Evolutionary conservation across 1,140 invertebrate genomes (phyloP), one percentile per base, ranked within the genome.

Genomic region (Nautilus pompilius): DNA sequence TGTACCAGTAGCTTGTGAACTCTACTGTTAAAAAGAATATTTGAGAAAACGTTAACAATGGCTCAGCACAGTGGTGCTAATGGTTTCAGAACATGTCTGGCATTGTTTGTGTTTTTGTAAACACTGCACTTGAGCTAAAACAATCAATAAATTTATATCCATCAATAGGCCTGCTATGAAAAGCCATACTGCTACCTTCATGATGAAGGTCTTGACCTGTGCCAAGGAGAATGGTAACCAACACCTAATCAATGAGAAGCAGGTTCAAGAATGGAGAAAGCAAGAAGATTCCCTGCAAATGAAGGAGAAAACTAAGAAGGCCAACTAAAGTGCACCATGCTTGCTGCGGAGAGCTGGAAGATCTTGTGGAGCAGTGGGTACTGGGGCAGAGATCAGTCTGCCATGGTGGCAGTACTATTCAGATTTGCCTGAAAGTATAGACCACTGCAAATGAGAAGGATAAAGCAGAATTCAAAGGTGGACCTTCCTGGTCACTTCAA

Each of bases 211-310:
- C 33, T 5, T 57, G 3, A 6, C 3, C 5, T 57, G 36, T 24
- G 55, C 55, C 55, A 57, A 57, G 20, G 55, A 57, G 20, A 32
- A 57, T 57, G 55, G 55, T 10, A 57, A 57, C 17, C 28, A 57
- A 3, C 36, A 33, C 55, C 5, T 3, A 5, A 57, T 57, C 24
- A 33, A 33, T 28, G 29, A 57, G 22, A 28, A 4, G 3, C 4
- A 8, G 6, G 15, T 20, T 36, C 22, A 34, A 17, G 55, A 33
- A n/a, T n/a, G n/a, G n/a, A n/a, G n/a, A n/a, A 57, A 33, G 20
- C 29, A 57, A 20, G 55, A 57, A 33, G 55, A 57, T 34, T 28
- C n/a, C n/a, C n/a, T n/a, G n/a, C n/a, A n/a, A n/a, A n/a, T n/a
- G n/a, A n/a, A n/a, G n/a, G n/a, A n/a, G n/a, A n/a, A n/a, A n/a